phyloP scores from a whole-genome alignment of 2,113 vertebrate genomes.

The Stegostoma tigrinum region DNA sequence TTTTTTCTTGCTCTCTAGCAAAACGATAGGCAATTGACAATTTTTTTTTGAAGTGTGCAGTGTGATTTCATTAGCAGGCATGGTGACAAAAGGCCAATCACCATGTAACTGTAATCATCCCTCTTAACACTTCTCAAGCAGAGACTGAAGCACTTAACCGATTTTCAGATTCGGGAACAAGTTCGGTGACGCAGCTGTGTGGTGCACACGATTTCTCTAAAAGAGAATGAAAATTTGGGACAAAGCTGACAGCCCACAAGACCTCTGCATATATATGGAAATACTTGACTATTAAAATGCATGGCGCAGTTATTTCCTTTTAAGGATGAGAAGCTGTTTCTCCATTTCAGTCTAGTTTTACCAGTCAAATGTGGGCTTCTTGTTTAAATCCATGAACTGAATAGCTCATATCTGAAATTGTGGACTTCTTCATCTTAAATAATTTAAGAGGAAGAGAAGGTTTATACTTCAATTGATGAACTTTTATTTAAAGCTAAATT shows the following conservation, averaged over 20 bases:
- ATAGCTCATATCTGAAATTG: background rate
- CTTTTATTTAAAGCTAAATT: background rate
- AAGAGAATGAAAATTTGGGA: background rate
- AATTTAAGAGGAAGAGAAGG: background rate
- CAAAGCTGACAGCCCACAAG: background rate
- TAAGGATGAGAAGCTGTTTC: background rate
- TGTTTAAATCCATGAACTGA: background rate
- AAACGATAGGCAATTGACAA: background rate
- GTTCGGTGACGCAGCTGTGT: background rate
- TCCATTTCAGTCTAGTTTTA: background rate
- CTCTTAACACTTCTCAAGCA: background rate
- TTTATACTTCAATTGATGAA: background rate
- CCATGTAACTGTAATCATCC: background rate
- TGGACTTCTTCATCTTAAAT: background rate
- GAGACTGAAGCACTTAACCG: background rate
- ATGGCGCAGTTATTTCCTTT: background rate
- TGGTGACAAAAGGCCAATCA: background rate
- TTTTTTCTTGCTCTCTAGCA: background rate
- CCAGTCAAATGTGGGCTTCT: background rate
- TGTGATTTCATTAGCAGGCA: conserved; percentile 2
- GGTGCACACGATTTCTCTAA: background rate
- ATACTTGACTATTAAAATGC: background rate
- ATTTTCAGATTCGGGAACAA: no score
- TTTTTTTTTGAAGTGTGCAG: background rate
- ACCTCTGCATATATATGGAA: background rate